Conservation (phyloP, 2,797 vertebrate species). For the Morus bassanus region DNA sequence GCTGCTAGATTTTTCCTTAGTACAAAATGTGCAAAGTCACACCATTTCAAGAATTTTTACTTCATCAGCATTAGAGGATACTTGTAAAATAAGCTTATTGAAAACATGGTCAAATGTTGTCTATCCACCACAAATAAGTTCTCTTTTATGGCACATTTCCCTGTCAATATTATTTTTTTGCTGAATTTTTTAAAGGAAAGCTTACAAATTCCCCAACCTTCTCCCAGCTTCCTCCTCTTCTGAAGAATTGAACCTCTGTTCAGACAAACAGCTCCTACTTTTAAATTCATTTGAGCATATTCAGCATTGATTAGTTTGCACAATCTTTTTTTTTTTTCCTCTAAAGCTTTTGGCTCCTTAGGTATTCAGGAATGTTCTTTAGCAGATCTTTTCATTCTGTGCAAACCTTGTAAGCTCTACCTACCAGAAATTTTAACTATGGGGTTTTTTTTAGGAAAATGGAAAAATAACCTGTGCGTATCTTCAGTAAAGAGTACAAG, state of each 20-base stretch:
- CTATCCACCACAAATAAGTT: background rate
- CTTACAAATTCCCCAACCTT: background rate
- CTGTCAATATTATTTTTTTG: conserved; percentile 38
- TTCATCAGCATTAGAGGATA: background rate
- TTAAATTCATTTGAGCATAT: background rate
- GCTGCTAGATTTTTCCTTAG: background rate
- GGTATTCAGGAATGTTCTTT: conserved; percentile 15
- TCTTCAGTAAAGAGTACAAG: background rate
- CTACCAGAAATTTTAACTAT: background rate
- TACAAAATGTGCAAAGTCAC: background rate
- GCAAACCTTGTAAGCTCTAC: background rate
- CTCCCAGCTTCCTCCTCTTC: background rate
- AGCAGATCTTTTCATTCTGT: background rate
- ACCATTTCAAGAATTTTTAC: background rate
- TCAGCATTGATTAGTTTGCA: conserved; percentile 24
- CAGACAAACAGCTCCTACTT: background rate
- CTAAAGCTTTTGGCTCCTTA: conserved; percentile 20
- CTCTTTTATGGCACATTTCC: background rate
- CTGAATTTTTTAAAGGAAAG: background rate
- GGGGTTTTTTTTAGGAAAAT: background rate
- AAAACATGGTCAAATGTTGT: background rate
- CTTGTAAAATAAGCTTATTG: background rate
- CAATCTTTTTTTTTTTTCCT: background rate
- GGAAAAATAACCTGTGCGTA: background rate
- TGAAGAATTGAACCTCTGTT: conserved; percentile 39